Conservation (phyloP, 2,888 invertebrate genomes). For the Oeneis ivallda region DNA sequence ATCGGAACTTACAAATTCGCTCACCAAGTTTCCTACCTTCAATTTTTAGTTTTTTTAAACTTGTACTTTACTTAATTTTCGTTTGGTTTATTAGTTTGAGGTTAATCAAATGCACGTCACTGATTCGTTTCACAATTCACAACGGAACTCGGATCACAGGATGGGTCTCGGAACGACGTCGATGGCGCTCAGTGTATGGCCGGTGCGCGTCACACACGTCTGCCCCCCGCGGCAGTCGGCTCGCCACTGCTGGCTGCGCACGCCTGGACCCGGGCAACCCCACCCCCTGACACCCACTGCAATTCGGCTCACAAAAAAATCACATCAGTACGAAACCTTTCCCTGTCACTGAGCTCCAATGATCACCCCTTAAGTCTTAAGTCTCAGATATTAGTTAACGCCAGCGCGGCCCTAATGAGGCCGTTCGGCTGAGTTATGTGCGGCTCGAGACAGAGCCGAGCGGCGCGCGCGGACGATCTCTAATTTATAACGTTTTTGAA, state of each 20-base stretch:
- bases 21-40: conserved; percentile 29
- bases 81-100: conserved; percentile 3
- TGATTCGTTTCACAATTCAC: conserved; percentile 44
- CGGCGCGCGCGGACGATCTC: conserved; percentile 45
- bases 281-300: conserved; percentile 54
- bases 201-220: conserved; percentile 46
- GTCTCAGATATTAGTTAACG: conserved; percentile 69
- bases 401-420: conserved; percentile 58
- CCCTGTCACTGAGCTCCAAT: conserved; percentile 71
- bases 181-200: conserved; percentile 67
- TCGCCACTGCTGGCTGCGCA: conserved; percentile 74
- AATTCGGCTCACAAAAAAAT: conserved; percentile 72
- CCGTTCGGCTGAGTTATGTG: conserved; percentile 60
- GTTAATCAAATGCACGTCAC: conserved; percentile 37
- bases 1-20: conserved; percentile 36
- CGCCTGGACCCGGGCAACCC: conserved; percentile 72
- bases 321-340: conserved; percentile 67
- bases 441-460: conserved; percentile 49
- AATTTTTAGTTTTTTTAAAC: conserved; percentile 25
- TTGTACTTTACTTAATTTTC: neutral
- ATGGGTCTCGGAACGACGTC: conserved; percentile 42
- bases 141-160: conserved; percentile 28
- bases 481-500: conserved; percentile 60
- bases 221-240: conserved; percentile 54
- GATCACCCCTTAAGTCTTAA: conserved; percentile 61